Base-by-base conservation (phyloP, 2,888 invertebrate species). In the Hydrotaea diabolus region DNA sequence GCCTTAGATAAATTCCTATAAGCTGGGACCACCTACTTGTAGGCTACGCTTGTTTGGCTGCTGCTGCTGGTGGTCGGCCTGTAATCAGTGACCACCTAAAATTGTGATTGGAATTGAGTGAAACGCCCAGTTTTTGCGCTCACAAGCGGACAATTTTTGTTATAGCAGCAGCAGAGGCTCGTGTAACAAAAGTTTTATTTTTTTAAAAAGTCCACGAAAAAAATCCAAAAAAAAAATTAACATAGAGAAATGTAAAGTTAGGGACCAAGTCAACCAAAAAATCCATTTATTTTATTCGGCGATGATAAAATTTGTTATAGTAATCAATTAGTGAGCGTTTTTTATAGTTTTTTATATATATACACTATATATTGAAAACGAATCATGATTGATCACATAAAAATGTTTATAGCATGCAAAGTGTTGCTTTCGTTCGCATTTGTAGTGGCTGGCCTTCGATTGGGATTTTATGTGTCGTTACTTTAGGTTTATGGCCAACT, bases 11-110 rank as follows among this genome's bases (percentile, higher is more conserved):
- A 59, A 46, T 46, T 46, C 21, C 39, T 46, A 69, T 69, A 69
- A 43, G 69, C 69, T 69, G 39, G 75, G 84, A 84, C 84, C 84
- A 85, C 84, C 84, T 81, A 85, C 84, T 43, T 76, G 66, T 36
- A 19, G 8, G 64, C 49, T 19, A 8, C 55, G 23, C 11, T 19
- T n/a, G 2, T 19, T 36, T 66, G 66, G 39, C 13, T 66, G 19
- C 19, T 66, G 17, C 13, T 66, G 55, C 5, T 21, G 21, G 19
- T 21, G 5, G 69, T 23, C 46, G 69, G 23, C 69, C 7, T 69
- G 46, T 69, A 69, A 69, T 69, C 69, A 69, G 69, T 23, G 46
- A 11, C 21, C 23, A 7, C 69, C 46, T 4, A 69, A 39, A 69
- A 69, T 46, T 21, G 43, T 69, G 69, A 69, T 46, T 69, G 43